Conservation (phyloP, 2,888 invertebrate species). For the Drosophila mimetica region DNA sequence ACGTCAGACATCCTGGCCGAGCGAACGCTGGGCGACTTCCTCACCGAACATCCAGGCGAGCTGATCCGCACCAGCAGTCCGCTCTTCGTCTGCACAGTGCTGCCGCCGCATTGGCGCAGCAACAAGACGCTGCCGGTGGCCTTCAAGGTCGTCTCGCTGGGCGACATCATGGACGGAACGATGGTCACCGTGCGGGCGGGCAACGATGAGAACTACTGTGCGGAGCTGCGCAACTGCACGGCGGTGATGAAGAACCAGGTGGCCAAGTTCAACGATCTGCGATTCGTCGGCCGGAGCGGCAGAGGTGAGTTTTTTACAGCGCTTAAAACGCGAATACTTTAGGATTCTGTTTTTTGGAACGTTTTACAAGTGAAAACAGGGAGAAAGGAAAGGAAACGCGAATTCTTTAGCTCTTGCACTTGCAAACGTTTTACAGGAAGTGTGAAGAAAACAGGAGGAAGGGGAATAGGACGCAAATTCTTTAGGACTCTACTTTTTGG, state of each 20-base stretch:
- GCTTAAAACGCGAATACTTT: no score
- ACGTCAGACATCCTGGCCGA: slow-evolving; percentile 95
- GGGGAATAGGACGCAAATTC: background rate
- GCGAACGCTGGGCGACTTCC: slow-evolving; percentile 92
- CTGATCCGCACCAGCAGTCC: slow-evolving; percentile 96
- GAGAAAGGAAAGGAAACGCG: no score
- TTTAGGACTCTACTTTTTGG: no score
- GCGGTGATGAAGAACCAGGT: slow-evolving; percentile 99
- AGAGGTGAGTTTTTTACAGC: slow-evolving; percentile 90
- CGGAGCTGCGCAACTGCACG: slow-evolving; percentile 96
- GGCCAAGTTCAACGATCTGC: slow-evolving; percentile 98
- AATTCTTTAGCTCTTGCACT: background rate
- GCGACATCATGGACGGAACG: slow-evolving; percentile 98
- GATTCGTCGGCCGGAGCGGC: slow-evolving; percentile 99
- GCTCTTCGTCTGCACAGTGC: slow-evolving; percentile 96
- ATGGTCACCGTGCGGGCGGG: slow-evolving; percentile 97
- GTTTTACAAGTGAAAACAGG: no score
- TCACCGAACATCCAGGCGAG: slow-evolving; percentile 96
- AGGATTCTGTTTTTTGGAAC: no score
- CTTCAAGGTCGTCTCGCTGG: slow-evolving; percentile 97
- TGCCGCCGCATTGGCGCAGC: slow-evolving; percentile 98
- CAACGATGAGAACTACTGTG: slow-evolving; percentile 99
- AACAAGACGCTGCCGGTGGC: slow-evolving; percentile 99
- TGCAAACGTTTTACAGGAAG: no score
- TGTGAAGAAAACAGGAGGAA: no score